Conservation (phyloP, 2,113 vertebrate genomes). For the Bucco capensis region DNA sequence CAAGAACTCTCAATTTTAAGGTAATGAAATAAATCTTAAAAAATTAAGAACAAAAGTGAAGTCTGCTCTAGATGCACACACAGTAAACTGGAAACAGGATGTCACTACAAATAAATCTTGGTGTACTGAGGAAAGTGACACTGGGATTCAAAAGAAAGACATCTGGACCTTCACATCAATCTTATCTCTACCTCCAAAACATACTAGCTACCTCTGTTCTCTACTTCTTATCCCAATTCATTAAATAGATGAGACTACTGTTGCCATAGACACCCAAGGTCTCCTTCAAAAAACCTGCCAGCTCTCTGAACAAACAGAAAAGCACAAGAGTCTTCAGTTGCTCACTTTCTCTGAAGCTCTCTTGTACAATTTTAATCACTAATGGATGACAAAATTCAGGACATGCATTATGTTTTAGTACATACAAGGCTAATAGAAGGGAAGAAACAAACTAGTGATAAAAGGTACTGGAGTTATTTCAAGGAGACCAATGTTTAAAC, state of each 20-base stretch:
- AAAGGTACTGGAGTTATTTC: not conserved
- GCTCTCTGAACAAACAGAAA: not conserved
- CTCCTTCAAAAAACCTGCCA: not conserved
- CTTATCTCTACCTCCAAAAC: not conserved
- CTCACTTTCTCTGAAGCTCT: not conserved
- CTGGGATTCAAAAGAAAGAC: not conserved
- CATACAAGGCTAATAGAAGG: not conserved
- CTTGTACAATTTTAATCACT: not conserved
- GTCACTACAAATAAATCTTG: not conserved
- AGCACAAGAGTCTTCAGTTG: not conserved
- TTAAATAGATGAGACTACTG: not conserved
- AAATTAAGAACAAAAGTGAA: not conserved
- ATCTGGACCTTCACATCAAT: not conserved
- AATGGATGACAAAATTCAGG: not conserved
- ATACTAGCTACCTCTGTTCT: not conserved
- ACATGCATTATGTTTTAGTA: not conserved
- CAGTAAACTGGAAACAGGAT: not conserved
- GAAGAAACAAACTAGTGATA: not conserved
- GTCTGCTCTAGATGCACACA: not conserved
- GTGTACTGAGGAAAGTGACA: not conserved
- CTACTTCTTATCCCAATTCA: not conserved
- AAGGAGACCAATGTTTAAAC: not conserved
- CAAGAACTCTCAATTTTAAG: not conserved
- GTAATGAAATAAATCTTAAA: not conserved
- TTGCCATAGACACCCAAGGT: not conserved